Percentiles rank a stretch among this genome's conserved stretches.
Conservation (phyloP, 2,113 vertebrate species). For the Columbina picui region DNA sequence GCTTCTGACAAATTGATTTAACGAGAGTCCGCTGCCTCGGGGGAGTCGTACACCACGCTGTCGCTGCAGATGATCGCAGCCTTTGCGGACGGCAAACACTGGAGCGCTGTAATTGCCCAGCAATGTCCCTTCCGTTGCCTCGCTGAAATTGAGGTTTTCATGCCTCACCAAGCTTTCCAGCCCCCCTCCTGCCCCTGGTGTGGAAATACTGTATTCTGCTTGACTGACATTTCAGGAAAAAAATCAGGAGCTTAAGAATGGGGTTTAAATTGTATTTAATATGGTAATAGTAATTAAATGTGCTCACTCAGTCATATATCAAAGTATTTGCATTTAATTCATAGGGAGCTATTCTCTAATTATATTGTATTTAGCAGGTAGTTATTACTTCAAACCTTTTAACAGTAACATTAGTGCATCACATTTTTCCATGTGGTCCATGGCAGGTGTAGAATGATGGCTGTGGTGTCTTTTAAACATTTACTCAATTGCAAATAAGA, state of each 20-base stretch:
- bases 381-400: background rate
- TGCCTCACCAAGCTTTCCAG: constrained; percentile 8
- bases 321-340: constrained; percentile 43
- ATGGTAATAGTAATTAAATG: background rate
- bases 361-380: constrained; percentile 14
- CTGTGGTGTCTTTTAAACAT: background rate
- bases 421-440: background rate
- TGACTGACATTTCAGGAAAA: background rate
- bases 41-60: constrained; percentile 39
- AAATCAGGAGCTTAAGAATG: background rate
- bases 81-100: constrained; percentile 17
- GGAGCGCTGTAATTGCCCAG: constrained; percentile 42
- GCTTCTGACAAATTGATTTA: constrained; percentile 72
- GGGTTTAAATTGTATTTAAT: background rate
- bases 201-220: constrained; percentile 1
- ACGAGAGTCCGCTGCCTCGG: constrained; percentile 47
- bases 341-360: background rate
- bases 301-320: background rate
- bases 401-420: background rate
- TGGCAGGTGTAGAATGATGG: background rate
- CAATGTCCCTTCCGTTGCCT: constrained; percentile 34
- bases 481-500: background rate
- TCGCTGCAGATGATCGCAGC: constrained; percentile 51
- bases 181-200: background rate
- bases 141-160: constrained; percentile 37